Conservation (phyloP, 1,140 invertebrate species). For the Metopolophium dirhodum region DNA sequence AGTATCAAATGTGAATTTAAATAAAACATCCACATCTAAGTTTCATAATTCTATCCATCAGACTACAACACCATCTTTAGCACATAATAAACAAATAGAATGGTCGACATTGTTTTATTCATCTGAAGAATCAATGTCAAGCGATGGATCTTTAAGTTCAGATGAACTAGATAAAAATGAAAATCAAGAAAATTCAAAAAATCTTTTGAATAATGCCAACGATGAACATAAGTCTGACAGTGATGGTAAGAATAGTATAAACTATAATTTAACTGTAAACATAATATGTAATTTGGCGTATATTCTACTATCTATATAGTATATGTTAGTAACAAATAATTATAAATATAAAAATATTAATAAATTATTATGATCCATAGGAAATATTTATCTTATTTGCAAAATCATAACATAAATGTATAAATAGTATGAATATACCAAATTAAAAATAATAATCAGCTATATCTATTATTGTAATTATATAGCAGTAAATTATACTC, state of each 20-base stretch:
- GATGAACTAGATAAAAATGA: background rate
- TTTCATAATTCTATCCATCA: background rate
- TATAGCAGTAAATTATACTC: background rate
- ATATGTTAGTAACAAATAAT: no score
- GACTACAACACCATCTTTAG: background rate
- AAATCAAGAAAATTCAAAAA: background rate
- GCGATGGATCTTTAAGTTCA: background rate
- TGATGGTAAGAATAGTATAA: conserved; percentile 2
- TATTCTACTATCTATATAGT: no score
- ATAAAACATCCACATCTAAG: background rate
- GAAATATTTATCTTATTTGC: no score
- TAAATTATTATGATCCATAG: no score
- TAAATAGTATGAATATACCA: background rate
- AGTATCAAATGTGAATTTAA: background rate
- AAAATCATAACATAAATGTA: no score
- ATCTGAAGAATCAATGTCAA: background rate
- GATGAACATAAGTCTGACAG: background rate
- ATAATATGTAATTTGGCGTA: no score
- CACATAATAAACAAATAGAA: background rate
- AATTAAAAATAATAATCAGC: background rate
- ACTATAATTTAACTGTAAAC: background rate
- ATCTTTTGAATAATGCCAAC: background rate
- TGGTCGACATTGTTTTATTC: background rate
- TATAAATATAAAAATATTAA: no score
- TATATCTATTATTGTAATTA: background rate